Conservation (phyloP, 2,888 invertebrate genomes). For the Machimus atricapillus region DNA sequence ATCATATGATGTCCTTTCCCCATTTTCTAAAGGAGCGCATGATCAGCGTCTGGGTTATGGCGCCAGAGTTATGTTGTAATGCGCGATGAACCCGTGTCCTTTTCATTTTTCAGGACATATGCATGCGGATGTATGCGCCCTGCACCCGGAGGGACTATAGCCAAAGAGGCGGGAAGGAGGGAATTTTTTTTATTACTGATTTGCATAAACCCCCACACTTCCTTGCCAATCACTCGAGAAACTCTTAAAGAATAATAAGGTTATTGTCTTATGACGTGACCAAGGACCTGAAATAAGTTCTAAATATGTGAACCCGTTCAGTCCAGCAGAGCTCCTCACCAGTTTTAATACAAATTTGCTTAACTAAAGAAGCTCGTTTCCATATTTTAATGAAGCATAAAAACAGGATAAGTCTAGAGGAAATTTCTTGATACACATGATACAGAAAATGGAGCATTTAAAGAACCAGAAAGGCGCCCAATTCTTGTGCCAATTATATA, state of each 20-base stretch:
- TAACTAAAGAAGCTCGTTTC: too few relatives aligned
- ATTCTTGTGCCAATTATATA: too few relatives aligned
- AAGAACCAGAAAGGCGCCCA: too few relatives aligned
- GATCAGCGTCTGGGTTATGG: background rate
- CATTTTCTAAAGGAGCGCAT: background rate
- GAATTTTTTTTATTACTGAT: background rate
- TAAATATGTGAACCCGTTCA: too few relatives aligned
- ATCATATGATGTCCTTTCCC: background rate
- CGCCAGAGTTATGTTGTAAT: background rate
- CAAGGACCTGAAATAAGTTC: background rate
- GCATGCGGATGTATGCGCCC: background rate
- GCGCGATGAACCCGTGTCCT: background rate
- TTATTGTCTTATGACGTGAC: background rate
- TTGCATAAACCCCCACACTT: background rate
- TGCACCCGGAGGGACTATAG: background rate
- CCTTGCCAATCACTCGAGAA: background rate
- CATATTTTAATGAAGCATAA: too few relatives aligned
- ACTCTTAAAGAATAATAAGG: background rate
- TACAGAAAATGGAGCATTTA: too few relatives aligned
- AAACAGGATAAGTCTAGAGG: background rate
- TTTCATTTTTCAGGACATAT: background rate
- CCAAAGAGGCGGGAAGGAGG: background rate
- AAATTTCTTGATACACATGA: background rate
- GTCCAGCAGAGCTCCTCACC: too few relatives aligned
- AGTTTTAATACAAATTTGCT: too few relatives aligned